Evolutionary conservation across 2,888 invertebrate species (phyloP).

Genomic region (Nomada flava): DNA sequence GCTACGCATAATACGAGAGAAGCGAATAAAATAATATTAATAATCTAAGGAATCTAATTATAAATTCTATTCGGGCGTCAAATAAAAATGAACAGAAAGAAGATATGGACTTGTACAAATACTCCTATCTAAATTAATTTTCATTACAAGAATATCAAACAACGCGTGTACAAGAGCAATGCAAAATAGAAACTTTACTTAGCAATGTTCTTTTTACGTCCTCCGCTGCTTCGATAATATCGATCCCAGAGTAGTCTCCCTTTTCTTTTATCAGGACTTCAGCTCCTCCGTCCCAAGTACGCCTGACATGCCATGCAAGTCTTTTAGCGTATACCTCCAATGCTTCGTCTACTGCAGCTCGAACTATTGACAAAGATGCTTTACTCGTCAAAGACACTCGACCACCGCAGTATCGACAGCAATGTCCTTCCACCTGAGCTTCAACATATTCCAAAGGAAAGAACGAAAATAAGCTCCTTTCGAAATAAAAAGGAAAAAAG

Average conservation of each 20-base stretch:
- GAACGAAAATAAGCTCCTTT: neutral
- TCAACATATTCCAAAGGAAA: neutral
- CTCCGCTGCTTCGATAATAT: conserved; percentile 71
- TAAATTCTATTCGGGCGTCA: neutral
- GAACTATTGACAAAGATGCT: conserved; percentile 68
- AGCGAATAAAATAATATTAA: too few relatives aligned
- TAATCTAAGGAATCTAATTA: neutral
- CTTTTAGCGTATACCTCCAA: conserved; percentile 63
- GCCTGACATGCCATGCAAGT: conserved; percentile 78
- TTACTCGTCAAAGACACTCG: conserved; percentile 67
- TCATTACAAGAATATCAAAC: too few relatives aligned
- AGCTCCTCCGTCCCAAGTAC: conserved; percentile 65
- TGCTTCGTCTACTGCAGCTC: conserved; percentile 65
- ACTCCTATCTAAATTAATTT: too few relatives aligned
- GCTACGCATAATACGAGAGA: neutral
- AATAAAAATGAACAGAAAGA: neutral
- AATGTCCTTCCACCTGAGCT: conserved; percentile 80
- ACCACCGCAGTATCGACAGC: conserved; percentile 81
- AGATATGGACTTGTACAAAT: too few relatives aligned
- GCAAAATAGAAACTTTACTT: conserved; percentile 33
- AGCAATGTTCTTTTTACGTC: conserved; percentile 55
- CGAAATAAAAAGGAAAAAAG: too few relatives aligned
- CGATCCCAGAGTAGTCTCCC: conserved; percentile 72
- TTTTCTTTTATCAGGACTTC: conserved; percentile 79
- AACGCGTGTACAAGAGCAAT: too few relatives aligned